Conservation (phyloP, 2,888 invertebrate species). For the Tetheella fluctuosa region DNA sequence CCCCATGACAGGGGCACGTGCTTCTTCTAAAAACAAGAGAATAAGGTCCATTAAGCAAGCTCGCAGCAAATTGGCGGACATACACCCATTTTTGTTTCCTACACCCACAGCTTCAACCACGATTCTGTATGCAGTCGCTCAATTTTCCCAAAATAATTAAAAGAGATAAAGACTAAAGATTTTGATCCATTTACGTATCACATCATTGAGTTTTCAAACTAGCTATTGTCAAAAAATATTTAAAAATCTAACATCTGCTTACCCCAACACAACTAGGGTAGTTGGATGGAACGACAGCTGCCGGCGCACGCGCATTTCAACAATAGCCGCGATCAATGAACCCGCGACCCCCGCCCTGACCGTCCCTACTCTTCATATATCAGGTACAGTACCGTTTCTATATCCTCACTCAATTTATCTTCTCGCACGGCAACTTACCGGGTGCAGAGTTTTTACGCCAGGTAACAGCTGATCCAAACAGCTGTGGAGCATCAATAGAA, state of each 20-base stretch:
- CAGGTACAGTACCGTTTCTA: conserved; percentile 40
- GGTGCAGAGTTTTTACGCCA: conserved; percentile 15
- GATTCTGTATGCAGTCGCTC: too few species aligned
- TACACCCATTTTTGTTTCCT: too few species aligned
- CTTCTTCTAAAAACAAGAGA: too few species aligned
- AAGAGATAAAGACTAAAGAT: background rate
- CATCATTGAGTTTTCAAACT: background rate
- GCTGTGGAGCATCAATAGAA: conserved; percentile 24
- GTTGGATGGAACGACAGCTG: conserved; percentile 64
- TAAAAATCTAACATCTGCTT: conserved; percentile 59
- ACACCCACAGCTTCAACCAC: too few species aligned
- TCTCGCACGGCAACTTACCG: conserved; percentile 14
- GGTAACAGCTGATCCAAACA: conserved; percentile 36
- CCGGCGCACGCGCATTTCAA: conserved; percentile 74
- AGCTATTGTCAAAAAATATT: conserved; percentile 5
- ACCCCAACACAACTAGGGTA: conserved; percentile 57
- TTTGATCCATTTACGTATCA: background rate
- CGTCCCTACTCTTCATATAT: conserved; percentile 55
- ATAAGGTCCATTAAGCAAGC: too few species aligned
- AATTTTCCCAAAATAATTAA: too few species aligned
- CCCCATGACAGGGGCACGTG: too few species aligned
- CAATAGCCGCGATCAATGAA: conserved; percentile 80
- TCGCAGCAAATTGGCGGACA: too few species aligned
- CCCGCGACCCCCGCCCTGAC: conserved; percentile 62
- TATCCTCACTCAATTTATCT: background rate